phyloP scores from a whole-genome alignment of 2,888 invertebrate genomes.

The Imbricaverruca yamaguchii region DNA sequence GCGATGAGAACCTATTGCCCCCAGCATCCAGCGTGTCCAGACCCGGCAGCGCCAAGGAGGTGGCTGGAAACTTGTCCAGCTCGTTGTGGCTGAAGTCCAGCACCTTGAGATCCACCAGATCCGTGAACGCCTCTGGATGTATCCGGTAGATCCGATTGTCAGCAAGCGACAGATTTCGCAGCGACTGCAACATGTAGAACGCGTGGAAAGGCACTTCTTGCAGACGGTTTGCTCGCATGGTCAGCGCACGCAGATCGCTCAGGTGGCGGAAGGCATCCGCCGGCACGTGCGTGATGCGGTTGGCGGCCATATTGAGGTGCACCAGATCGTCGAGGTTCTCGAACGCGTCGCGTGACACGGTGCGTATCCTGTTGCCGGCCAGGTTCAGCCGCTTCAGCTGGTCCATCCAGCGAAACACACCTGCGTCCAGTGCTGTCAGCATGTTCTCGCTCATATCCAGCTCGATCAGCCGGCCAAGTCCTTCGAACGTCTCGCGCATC shows the following conservation, averaged over 20 bases:
- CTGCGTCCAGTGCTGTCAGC: background rate
- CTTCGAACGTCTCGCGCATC: background rate
- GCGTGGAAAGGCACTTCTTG: slow-evolving; percentile 16
- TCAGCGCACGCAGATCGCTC: background rate
- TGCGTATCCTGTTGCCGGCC: background rate
- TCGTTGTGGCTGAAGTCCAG: background rate
- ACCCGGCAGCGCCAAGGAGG: background rate
- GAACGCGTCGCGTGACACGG: background rate
- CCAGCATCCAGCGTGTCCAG: background rate
- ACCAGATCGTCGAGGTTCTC: background rate
- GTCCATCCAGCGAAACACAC: background rate
- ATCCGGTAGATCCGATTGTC: background rate
- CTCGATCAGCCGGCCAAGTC: background rate
- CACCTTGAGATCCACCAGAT: background rate
- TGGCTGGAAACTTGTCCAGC: slow-evolving; percentile 5
- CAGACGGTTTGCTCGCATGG: background rate
- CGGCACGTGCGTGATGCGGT: background rate
- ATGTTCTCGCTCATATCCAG: background rate
- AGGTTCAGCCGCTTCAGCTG: background rate
- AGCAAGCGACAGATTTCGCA: background rate
- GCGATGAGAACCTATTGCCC: background rate
- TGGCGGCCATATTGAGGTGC: background rate
- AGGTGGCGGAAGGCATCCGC: background rate
- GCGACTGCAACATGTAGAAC: background rate
- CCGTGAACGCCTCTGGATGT: background rate